Evolutionary conservation across 2,113 vertebrate species (phyloP).

Genomic region (Etheostoma cragini): DNA sequence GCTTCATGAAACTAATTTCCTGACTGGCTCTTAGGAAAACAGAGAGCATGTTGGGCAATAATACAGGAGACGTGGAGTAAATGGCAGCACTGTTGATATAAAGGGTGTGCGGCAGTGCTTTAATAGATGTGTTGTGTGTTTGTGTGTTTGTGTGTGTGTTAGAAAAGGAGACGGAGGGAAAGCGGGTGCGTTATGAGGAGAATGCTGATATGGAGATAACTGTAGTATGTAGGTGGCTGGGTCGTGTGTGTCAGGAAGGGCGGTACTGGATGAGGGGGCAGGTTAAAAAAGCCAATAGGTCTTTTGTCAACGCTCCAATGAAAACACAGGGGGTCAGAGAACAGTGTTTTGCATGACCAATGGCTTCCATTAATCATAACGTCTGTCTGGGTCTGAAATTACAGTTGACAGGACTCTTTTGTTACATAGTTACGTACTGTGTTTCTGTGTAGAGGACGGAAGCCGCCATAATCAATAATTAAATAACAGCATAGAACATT

Average conservation of each 20-base stretch:
- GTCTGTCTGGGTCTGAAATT: background rate
- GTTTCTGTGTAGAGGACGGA: background rate
- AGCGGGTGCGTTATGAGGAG: slow-evolving; percentile 23
- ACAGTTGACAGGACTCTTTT: background rate
- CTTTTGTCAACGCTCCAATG: slow-evolving; percentile 63
- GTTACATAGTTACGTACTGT: background rate
- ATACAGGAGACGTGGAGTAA: slow-evolving; percentile 38
- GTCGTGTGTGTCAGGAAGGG: slow-evolving; percentile 69
- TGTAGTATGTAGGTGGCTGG: slow-evolving; percentile 48
- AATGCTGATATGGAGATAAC: slow-evolving; percentile 59
- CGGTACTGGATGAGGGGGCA: slow-evolving; percentile 44
- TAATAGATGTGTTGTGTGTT: slow-evolving; percentile 54
- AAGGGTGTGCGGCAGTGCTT: slow-evolving; percentile 51
- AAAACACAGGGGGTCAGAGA: slow-evolving; percentile 70
- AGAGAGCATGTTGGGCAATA: slow-evolving; percentile 60
- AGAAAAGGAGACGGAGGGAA: slow-evolving; percentile 10
- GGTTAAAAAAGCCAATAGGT: slow-evolving; percentile 57
- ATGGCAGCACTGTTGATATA: slow-evolving; percentile 46
- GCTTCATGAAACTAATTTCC: slow-evolving; percentile 82
- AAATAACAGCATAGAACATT: too few species aligned
- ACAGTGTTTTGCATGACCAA: slow-evolving; percentile 19
- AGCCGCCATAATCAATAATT: too few species aligned
- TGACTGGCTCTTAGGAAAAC: slow-evolving; percentile 76
- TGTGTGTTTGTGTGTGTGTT: slow-evolving; percentile 20
- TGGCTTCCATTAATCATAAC: slow-evolving; percentile 26